Evolutionary conservation across 2,113 vertebrate species (phyloP), one percentile per base, ranked within the genome.

Genomic region (Vombatus ursinus): DNA sequence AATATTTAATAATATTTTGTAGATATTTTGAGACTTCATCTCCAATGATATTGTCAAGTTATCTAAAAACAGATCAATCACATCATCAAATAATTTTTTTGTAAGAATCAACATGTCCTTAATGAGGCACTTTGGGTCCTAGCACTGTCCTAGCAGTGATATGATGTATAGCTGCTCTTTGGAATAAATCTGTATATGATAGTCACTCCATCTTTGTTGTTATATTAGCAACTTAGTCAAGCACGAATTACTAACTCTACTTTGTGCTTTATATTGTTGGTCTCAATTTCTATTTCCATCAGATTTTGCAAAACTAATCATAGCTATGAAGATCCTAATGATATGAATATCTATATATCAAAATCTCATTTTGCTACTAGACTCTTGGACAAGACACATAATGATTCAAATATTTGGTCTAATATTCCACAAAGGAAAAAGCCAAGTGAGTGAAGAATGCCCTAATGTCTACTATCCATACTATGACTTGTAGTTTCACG

Each of bases 1-100:
- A 92, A 77, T 44, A 90, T 24, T 90, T 96, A 94, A 89, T n/a
- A 89, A 28, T 91, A 93, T 47, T 92, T 95, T 92, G 77, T 91
- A 52, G 61, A 91, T 89, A 52, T 93, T 92, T 90, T 50, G 53
- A 0, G 22, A 84, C n/a, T 90, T 22, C 19, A 91, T 91, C 12
- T 91, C 47, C 14, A 52, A 16, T 49, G 16, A 52, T 12, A 94
- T 28, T 52, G 52, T 52, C 93, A 68, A 95, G 90, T 94, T 89
- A 91, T 0, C 68, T 28, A 52, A 92, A 95, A 96, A 44, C 12
- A 77, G 90, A 91, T 92, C 14, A 89, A 84, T 47, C 24, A 54
- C 9, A 50, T 91, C 53, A 95, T 93, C 61, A 95, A 93, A 51
- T 90, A 90, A 92, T 51, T 91, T 31, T 90, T 90, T 50, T 37